Percentiles rank a stretch among this genome's conserved stretches.
Evolutionary conservation across 2,113 vertebrate species (phyloP).

Genomic region (Scophthalmus maximus): DNA sequence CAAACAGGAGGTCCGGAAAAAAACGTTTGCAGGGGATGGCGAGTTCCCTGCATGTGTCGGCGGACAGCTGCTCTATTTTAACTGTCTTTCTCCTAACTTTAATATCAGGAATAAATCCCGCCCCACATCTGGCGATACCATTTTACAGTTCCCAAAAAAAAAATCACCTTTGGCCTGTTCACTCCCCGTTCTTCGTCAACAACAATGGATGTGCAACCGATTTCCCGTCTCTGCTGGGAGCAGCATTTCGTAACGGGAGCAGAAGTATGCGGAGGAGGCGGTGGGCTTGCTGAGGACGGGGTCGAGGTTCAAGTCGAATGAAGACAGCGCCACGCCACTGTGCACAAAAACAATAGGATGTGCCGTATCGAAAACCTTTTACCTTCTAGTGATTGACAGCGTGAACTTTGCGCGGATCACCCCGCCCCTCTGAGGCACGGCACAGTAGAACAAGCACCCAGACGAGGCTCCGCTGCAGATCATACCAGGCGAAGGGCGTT

Average conservation of each 20-base stretch:
- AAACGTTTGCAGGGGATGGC: constrained; percentile 22
- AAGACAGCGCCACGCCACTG: background rate
- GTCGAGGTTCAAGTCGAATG: constrained; percentile 6
- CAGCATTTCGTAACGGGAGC: constrained; percentile 7
- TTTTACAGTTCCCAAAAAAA: background rate
- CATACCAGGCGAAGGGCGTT: constrained; percentile 6
- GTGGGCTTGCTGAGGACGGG: background rate
- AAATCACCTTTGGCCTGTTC: constrained; percentile 33
- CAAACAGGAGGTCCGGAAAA: constrained; percentile 39
- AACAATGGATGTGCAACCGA: constrained; percentile 31
- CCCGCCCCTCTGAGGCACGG: constrained; percentile 6
- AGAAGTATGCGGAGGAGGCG: background rate
- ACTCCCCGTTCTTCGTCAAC: constrained; percentile 7
- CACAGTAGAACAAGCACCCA: background rate
- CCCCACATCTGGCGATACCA: constrained; percentile 14
- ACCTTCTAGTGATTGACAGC: background rate
- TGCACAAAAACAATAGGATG: background rate
- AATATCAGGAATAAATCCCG: background rate
- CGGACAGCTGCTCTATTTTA: background rate
- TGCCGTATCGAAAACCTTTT: too few relatives aligned
- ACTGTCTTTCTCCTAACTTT: background rate
- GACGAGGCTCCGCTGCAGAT: constrained; percentile 3
- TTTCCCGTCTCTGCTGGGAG: constrained; percentile 6
- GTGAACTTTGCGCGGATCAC: background rate
- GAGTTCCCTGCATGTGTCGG: constrained; percentile 4